A percentile compares a stretch with the other conserved stretches of the same genome.
phyloP scores from a whole-genome alignment of 2,797 vertebrate species.

The Onychomys arenicola region DNA sequence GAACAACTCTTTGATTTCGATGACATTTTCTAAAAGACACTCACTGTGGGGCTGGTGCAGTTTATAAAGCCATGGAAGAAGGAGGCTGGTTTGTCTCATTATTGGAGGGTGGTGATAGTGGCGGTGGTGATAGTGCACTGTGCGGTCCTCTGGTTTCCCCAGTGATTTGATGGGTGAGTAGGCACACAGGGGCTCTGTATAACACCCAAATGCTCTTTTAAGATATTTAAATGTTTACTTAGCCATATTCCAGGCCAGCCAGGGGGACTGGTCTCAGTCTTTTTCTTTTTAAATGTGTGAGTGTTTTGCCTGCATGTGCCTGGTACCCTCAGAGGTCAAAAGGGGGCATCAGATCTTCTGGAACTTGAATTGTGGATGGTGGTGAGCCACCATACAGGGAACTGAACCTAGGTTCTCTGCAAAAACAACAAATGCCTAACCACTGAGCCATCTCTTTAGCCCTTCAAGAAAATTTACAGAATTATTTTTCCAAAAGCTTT shows the following conservation, averaged over 20 bases:
- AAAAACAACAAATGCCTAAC: neutral
- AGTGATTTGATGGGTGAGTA: neutral
- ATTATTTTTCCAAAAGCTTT: slow-evolving; percentile 14
- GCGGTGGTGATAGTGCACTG: neutral
- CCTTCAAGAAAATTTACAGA: neutral
- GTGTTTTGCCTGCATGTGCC: neutral
- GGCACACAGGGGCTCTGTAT: neutral
- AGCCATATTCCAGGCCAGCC: neutral
- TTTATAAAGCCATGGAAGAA: slow-evolving; percentile 48
- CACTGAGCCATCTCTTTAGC: neutral
- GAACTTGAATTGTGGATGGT: neutral
- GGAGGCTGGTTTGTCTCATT: slow-evolving; percentile 7
- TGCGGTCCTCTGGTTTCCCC: neutral
- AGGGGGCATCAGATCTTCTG: neutral
- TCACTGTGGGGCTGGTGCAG: neutral
- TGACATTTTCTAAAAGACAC: slow-evolving; percentile 43
- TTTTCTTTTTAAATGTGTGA: neutral
- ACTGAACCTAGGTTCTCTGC: neutral
- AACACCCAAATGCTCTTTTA: neutral
- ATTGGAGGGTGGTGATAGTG: neutral
- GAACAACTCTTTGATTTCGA: slow-evolving; percentile 47
- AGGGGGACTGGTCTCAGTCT: neutral
- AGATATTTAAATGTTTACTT: neutral
- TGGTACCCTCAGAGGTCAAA: neutral
- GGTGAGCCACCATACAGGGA: neutral